Evolutionary conservation across 2,888 invertebrate species (phyloP).

Genomic region (Theretra japonica): DNA sequence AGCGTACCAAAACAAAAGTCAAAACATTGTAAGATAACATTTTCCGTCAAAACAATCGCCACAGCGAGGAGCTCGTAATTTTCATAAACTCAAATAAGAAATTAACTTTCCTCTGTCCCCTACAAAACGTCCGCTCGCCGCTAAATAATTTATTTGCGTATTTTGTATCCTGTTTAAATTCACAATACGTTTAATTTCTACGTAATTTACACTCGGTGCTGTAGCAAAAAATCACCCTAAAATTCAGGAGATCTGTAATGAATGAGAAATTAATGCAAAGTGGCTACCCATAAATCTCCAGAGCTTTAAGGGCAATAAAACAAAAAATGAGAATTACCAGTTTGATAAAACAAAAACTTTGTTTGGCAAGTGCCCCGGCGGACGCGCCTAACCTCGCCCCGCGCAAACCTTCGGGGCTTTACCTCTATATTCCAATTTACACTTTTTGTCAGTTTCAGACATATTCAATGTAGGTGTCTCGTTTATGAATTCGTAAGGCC

Average conservation of each 20-base stretch:
- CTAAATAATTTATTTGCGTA: conserved; percentile 24
- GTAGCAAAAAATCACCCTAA: conserved; percentile 62
- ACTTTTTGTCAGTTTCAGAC: conserved; percentile 51
- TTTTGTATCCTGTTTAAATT: conserved; percentile 31
- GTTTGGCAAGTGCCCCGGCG: conserved; percentile 74
- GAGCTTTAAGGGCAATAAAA: conserved; percentile 76
- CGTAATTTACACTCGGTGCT: conserved; percentile 64
- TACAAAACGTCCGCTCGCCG: conserved; percentile 15
- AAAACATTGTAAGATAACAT: conserved; percentile 8
- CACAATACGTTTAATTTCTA: conserved; percentile 51
- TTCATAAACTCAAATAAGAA: conserved; percentile 24
- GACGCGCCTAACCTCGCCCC: conserved; percentile 57
- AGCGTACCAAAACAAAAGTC: conserved; percentile 14
- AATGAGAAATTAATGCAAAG: conserved; percentile 82
- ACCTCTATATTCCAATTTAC: conserved; percentile 62
- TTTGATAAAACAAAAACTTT: conserved; percentile 81
- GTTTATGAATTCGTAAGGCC: conserved; percentile 40
- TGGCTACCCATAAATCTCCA: conserved; percentile 77
- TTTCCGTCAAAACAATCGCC: conserved; percentile 14
- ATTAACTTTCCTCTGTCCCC: conserved; percentile 24
- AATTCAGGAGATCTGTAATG: conserved; percentile 75
- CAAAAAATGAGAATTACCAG: conserved; percentile 81
- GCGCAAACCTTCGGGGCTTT: conserved; percentile 46
- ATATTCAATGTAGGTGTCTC: conserved; percentile 24
- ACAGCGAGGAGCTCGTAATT: conserved; percentile 8